Evolutionary conservation across 2,113 vertebrate genomes (phyloP), one percentile per base, ranked within the genome.

Genomic region (Apodemus speciosus): DNA sequence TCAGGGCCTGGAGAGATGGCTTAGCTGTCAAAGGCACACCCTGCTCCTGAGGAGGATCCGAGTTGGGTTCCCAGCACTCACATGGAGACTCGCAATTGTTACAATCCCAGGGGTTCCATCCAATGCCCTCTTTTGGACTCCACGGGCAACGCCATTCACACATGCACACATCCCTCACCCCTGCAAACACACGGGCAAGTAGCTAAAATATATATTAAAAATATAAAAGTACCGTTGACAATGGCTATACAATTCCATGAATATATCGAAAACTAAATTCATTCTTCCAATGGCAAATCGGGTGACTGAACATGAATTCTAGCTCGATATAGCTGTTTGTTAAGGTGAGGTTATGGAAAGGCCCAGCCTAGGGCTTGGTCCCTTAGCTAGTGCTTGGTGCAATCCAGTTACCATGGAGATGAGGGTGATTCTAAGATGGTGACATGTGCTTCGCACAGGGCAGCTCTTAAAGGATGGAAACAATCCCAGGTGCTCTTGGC

Each of bases 331-430:
- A 66, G 38, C 87, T 68, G 23, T 35, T 68, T 56, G 13, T 20
- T 68, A 90, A 90, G 25, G 58, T 53, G 40, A 93, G 53, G 58
- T 91, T 15, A 32, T 40, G n/a, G 27, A 49, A 85, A 94, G 40
- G 60, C 49, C 71, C 51, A 25, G 56, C 27, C 76, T 69, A 25
- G 49, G 40, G 30, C 32, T 53, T 79, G 68, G 62, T 30, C 86
- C 53, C n/a, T 21, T 21, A 21, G 9, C 8, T 27, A 51, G 16
- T 18, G 20, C 25, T 89, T 51, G 3, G 46, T 32, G 43, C 27
- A 60, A 68, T 38, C 40, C 21, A 11, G 25, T 92, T 13, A 27
- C 83, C 75, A 7, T 0, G 9, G 53, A 76, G 89, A 62, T 30
- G 38, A 92, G 43, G 25, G 51, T 40, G 68, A 46, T 56, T 75